phyloP scores from a whole-genome alignment of 2,888 invertebrate species.

The Anticlea derivata region DNA sequence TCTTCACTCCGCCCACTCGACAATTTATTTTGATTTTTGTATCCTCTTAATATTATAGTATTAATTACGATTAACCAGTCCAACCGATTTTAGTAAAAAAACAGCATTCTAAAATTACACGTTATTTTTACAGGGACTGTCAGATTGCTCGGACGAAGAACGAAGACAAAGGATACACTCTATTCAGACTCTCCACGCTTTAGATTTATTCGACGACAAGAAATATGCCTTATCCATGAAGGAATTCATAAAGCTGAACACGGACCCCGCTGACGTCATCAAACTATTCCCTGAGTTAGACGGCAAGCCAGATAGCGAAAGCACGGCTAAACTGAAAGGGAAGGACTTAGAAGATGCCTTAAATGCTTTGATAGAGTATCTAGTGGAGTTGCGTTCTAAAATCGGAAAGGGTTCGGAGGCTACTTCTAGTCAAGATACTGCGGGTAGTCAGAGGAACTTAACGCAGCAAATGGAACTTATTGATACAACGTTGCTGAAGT shows the following conservation, averaged over 20 bases:
- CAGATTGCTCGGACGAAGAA: conserved; percentile 91
- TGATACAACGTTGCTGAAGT: conserved; percentile 98
- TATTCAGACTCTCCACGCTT: conserved; percentile 95
- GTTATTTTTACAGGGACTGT: conserved; percentile 86
- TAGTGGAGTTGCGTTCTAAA: conserved; percentile 89
- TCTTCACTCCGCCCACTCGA: no score
- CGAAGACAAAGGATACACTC: conserved; percentile 92
- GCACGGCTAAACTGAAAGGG: conserved; percentile 85
- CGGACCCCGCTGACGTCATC: conserved; percentile 98
- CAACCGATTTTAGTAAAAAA: no score
- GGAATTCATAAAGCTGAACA: conserved; percentile 94
- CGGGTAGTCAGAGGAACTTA: conserved; percentile 57
- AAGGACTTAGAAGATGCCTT: conserved; percentile 94
- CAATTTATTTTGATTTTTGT: no score
- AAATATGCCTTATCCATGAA: conserved; percentile 95
- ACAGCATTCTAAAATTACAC: neutral
- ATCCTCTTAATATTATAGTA: no score
- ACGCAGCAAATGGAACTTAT: conserved; percentile 91
- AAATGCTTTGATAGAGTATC: conserved; percentile 94
- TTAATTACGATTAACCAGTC: no score
- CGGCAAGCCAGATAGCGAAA: conserved; percentile 64
- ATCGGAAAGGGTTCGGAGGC: conserved; percentile 58
- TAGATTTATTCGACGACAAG: conserved; percentile 95
- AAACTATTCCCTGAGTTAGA: conserved; percentile 96
- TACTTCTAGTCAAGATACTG: conserved; percentile 42